Percentiles rank a stretch among this genome's conserved stretches.
These are phyloP conservation scores for Synanthedon tipuliformis DNA, from an alignment of 2,888 invertebrate genomes.

Conservation along the genomic window DNA sequence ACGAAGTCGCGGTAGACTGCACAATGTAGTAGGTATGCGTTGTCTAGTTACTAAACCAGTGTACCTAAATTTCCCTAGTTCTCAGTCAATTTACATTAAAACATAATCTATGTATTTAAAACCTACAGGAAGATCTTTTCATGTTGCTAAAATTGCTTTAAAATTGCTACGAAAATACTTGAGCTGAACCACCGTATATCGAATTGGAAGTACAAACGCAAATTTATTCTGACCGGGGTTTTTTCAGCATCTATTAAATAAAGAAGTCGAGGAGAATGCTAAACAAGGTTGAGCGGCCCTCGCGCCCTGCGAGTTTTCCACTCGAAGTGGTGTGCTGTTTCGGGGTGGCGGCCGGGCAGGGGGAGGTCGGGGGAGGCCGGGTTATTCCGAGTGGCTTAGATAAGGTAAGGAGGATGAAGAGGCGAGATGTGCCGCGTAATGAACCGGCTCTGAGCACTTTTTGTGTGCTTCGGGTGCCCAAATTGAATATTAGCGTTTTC, in stretches of 20 bases:
- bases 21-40: no score
- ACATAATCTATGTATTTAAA: not conserved
- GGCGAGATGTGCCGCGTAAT: slow-evolving; percentile 67
- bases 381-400: slow-evolving; percentile 66
- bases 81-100: not conserved
- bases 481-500: slow-evolving; percentile 70
- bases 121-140: slow-evolving; percentile 9
- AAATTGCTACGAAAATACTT: slow-evolving; percentile 11
- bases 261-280: slow-evolving; percentile 68
- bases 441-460: slow-evolving; percentile 66
- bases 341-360: slow-evolving; percentile 21
- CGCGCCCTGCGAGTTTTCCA: slow-evolving; percentile 67
- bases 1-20: no score
- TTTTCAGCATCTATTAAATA: slow-evolving; percentile 68
- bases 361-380: slow-evolving; percentile 30
- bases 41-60: no score
- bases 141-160: no score
- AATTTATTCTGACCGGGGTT: slow-evolving; percentile 64
- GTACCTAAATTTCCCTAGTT: no score
- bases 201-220: slow-evolving; percentile 52
- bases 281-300: slow-evolving; percentile 68
- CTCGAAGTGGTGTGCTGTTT: slow-evolving; percentile 58
- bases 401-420: slow-evolving; percentile 69
- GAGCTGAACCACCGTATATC: no score
- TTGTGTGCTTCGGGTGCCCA: slow-evolving; percentile 64